Evolutionary conservation across 1,140 invertebrate species (phyloP), one percentile per base, ranked within the genome.

Genomic region (Formica selysi): DNA sequence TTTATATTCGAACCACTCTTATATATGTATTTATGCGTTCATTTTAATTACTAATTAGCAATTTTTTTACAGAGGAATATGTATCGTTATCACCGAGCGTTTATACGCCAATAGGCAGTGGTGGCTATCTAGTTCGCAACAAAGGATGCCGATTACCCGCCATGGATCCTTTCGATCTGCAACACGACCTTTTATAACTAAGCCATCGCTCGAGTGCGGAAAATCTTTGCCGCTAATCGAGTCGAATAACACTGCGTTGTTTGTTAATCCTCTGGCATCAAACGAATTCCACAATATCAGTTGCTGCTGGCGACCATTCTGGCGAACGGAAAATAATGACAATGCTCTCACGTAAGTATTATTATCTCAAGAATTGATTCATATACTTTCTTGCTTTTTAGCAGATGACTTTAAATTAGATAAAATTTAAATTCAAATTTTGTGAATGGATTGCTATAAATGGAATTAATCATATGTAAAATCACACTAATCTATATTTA

Each of bases 111-210:
- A 73, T 71, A 3, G 48, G 70, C 8, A 91, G 87, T 19, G 87
- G 91, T 19, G 95, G 95, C 1, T 96, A 95, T 87, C 62, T 96
- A 0, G 96, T 98, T n/a, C 96, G 97, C 87, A 98, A 97, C 2
- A 94, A 96, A 10, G 97, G 97, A 29, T 99, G 98, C 92, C 96
- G 96, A 5, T 98, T 98, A 88, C 97, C 98, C 1, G 96, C 96
- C 11, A 95, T 98, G 73, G 96, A 97, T 87, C 96, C 97, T 0
- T 96, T 96, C 68, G 97, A 98, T 93, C 93, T 64, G 95, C 94
- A 19, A 95, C 97, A 29, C 94, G 93, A 36, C 91, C 93, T 57
- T 96, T 95, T 74, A 94, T 96, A 76, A 84, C 92, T n/a, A 90
- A 93, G 29, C 93, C 90, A 62, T 93, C 93, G 76, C 94, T 95